Base-by-base conservation (phyloP, 2,888 invertebrate genomes). In the Zele albiditarsus region DNA sequence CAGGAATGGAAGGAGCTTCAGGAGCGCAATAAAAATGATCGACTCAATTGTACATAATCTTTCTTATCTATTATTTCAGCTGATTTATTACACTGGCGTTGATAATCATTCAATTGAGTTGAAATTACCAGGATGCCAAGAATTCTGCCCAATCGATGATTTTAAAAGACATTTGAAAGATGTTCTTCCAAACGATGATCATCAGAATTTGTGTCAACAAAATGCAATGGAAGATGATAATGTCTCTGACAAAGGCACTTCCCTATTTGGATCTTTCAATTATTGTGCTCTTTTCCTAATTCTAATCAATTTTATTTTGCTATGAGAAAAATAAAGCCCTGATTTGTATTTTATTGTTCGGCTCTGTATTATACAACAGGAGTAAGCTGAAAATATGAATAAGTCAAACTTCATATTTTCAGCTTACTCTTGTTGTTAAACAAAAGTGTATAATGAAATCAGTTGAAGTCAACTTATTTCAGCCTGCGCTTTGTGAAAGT, bases 101-200 rank as follows among this genome's bases (percentile, higher is more conserved):
- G 80, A 75, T 8, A 33, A 78, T 23, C 72, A 73, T 0, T 62
- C 77, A 2, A 75, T 65, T 1, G 81, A 80, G 8, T 58, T 85
- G 8, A 67, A 31, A 5, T 10, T 86, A 1, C 80, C 80, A 0
- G 79, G 77, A 0, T 87, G 87, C 42, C 75, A 78, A 0, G 3
- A 68, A 0, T 71, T 83, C 3, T 87, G 87, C 46, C 82, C 83
- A 0, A 66, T 87, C 16, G 77, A 79, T 0, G 79, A 80, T 10
- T 87, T 84, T 33, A 46, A 76, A 0, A n/a, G 81, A 10, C 27
- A 86, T 10, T 77, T 79, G 1, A 73, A 68, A 0, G 73, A 83
- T 3, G 58, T 83, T 14, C 74, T 85, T 12, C 83, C 83, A 0
- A 76, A 65, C 12, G 76, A 84, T 10, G 77, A 84, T 12, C 80